Percentiles rank a stretch among this genome's conserved stretches.
These are phyloP conservation scores for Scyliorhinus canicula DNA, from an alignment of 2,797 vertebrate genomes.

Conservation along the genomic window DNA sequence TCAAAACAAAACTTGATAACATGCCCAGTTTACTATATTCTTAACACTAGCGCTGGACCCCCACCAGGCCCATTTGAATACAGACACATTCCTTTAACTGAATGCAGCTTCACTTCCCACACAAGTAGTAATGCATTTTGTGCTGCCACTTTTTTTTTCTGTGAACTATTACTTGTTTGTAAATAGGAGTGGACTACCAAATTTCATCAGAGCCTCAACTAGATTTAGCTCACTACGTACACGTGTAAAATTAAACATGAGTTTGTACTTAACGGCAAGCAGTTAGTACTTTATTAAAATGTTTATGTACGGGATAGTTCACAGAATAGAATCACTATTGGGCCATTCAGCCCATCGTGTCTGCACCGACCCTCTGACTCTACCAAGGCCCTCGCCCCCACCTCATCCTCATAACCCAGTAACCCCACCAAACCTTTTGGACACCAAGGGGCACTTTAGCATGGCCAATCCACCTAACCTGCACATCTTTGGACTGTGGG, in stretches of 20 bases:
- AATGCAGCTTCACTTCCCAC: conserved; percentile 24
- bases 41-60: not conserved
- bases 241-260: not conserved
- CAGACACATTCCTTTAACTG: conserved; percentile 13
- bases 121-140: conserved; percentile 25
- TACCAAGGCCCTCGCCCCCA: too few relatives aligned
- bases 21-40: not conserved
- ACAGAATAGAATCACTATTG: too few relatives aligned
- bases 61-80: conserved; percentile 24
- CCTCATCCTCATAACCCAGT: too few relatives aligned
- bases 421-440: too few relatives aligned
- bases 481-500: too few relatives aligned
- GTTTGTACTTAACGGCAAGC: not conserved
- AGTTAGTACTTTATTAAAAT: not conserved
- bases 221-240: not conserved
- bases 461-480: too few relatives aligned
- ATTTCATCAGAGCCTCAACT: not conserved
- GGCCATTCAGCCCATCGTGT: too few relatives aligned
- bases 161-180: conserved; percentile 29
- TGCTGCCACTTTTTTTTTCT: not conserved
- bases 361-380: too few relatives aligned
- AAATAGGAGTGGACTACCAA: conserved; percentile 6
- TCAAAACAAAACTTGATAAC: conserved; percentile 22
- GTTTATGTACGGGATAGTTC: too few relatives aligned
- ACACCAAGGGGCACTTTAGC: too few relatives aligned